Conservation (phyloP, 2,797 vertebrate species). For the Varecia variegata region DNA sequence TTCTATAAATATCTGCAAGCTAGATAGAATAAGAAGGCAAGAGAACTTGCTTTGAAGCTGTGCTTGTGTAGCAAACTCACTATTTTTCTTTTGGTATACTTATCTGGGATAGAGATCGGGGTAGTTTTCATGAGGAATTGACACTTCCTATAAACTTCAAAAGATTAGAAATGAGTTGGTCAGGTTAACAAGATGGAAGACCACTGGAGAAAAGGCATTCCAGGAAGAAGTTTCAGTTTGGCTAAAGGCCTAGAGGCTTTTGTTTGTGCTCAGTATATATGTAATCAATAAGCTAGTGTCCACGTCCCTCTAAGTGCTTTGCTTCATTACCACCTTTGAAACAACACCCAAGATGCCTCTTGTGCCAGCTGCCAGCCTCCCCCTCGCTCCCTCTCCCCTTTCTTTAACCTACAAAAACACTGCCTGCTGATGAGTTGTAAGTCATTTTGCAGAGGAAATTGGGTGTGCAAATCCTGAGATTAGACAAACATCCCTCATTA, state of each 20-base stretch:
- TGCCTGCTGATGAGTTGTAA: constrained; percentile 55
- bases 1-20: background rate
- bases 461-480: constrained; percentile 62
- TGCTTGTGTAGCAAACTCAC: background rate
- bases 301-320: background rate
- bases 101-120: background rate
- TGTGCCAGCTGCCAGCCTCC: constrained; percentile 18
- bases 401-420: constrained; percentile 67
- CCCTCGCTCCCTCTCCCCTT: constrained; percentile 35
- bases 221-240: background rate
- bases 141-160: background rate
- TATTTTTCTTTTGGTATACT: background rate
- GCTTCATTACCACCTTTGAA: constrained; percentile 47
- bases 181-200: background rate
- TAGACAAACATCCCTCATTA: constrained; percentile 64
- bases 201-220: background rate
- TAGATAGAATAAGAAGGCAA: background rate
- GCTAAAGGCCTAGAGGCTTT: background rate
- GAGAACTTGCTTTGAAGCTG: background rate
- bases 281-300: constrained; percentile 4
- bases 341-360: constrained; percentile 40
- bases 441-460: constrained; percentile 71
- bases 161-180: background rate
- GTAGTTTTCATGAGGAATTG: background rate
- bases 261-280: background rate